Evolutionary conservation across 1,140 invertebrate genomes (phyloP).

Genomic region (Cyphomyrmex costatus): DNA sequence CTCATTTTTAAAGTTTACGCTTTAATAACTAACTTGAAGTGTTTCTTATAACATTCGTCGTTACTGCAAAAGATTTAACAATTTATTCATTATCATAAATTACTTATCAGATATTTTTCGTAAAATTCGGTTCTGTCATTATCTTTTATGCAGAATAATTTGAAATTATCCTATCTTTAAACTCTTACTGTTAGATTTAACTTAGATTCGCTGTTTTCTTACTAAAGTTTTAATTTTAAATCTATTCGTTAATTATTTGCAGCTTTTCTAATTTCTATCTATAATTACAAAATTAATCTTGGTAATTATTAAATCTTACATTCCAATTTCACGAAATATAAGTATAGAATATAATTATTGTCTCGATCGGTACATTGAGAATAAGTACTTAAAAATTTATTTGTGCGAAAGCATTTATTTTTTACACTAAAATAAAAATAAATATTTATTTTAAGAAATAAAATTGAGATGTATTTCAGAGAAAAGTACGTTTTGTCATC

Average conservation of each 20-base stretch:
- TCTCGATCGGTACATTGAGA: too few relatives aligned
- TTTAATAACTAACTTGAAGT: slow-evolving; percentile 3
- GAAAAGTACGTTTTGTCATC: too few relatives aligned
- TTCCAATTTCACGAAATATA: neutral
- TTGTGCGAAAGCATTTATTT: too few relatives aligned
- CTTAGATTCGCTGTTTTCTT: neutral
- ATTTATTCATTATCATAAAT: slow-evolving; percentile 42
- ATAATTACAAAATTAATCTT: neutral
- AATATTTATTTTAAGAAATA: too few relatives aligned
- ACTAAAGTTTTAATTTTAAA: neutral
- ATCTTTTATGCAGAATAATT: slow-evolving; percentile 17
- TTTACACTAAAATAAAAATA: too few relatives aligned
- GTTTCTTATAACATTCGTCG: neutral
- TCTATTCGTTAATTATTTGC: neutral
- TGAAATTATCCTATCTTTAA: neutral
- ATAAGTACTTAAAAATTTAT: too few relatives aligned
- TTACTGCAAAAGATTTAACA: neutral
- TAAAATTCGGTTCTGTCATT: neutral
- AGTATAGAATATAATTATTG: neutral
- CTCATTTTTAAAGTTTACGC: slow-evolving; percentile 6
- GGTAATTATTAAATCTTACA: neutral
- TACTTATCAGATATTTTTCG: neutral
- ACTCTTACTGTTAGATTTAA: neutral
- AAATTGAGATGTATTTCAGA: too few relatives aligned
- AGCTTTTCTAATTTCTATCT: neutral